These are phyloP conservation scores for Tor tambroides DNA, from an alignment of 2,113 vertebrate genomes.

Conservation along the genomic window DNA sequence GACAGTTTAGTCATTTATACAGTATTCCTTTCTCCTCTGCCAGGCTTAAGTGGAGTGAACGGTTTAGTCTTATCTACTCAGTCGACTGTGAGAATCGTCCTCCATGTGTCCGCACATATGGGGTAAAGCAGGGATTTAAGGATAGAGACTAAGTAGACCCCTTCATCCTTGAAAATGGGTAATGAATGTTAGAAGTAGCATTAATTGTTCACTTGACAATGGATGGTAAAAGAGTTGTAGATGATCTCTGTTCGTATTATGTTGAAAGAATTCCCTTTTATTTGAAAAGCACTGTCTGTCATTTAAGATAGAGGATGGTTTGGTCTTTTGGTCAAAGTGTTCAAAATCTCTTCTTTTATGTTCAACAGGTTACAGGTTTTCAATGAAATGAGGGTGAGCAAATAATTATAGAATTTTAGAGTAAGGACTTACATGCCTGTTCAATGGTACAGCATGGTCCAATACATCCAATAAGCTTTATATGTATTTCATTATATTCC, in stretches of 20 bases:
- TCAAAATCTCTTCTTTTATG: neutral
- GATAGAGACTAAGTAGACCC: neutral
- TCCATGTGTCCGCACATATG: neutral
- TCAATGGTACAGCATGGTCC: neutral
- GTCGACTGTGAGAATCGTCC: neutral
- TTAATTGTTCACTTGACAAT: neutral
- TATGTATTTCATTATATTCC: constrained; percentile 5
- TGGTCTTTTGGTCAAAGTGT: neutral
- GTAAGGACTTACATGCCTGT: neutral
- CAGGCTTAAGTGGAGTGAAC: neutral
- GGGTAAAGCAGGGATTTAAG: constrained; percentile 1
- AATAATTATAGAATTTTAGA: neutral
- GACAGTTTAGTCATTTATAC: neutral
- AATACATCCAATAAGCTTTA: neutral
- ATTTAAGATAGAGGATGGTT: neutral
- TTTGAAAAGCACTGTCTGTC: neutral
- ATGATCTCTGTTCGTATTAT: neutral
- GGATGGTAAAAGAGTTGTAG: neutral
- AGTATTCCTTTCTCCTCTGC: neutral
- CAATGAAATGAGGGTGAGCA: neutral
- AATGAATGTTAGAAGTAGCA: neutral
- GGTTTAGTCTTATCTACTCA: constrained; percentile 5
- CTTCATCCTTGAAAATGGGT: neutral
- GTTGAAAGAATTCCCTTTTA: neutral
- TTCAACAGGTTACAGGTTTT: neutral